These are phyloP conservation scores for Pristis pectinata DNA, from an alignment of 2,797 vertebrate species.

Conservation along the genomic window DNA sequence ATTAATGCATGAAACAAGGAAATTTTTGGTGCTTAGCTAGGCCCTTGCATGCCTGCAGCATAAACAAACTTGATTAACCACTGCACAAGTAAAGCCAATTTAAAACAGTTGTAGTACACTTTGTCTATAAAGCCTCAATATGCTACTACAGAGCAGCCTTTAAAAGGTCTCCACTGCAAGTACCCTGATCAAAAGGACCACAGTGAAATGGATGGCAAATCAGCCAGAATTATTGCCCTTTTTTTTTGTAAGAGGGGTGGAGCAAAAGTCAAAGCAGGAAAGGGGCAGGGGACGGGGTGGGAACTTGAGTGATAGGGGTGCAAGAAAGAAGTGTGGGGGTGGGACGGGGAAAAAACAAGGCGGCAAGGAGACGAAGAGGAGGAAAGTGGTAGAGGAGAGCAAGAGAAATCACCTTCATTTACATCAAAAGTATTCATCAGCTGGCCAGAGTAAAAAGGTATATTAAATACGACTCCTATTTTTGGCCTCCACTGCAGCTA, in stretches of 20 bases:
- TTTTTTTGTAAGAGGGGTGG: neutral
- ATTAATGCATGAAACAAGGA: constrained; percentile 11
- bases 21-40: constrained; percentile 27
- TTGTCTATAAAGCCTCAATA: constrained; percentile 19
- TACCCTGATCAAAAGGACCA: neutral
- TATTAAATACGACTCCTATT: neutral
- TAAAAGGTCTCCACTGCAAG: constrained; percentile 11
- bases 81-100: constrained; percentile 9
- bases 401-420: constrained; percentile 15
- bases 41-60: neutral
- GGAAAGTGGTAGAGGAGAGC: neutral
- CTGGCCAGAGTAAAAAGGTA: neutral
- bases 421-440: constrained; percentile 12
- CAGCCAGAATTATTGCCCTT: neutral
- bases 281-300: no score
- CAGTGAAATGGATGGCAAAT: constrained; percentile 12
- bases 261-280: neutral
- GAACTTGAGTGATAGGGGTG: no score
- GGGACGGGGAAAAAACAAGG: no score
- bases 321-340: no score
- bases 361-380: neutral
- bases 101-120: neutral
- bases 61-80: constrained; percentile 32
- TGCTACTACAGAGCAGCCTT: constrained; percentile 21
- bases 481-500: neutral